These are phyloP conservation scores for Tetramorium parvispinum DNA, from an alignment of 1,140 invertebrate genomes.

Conservation along the genomic window DNA sequence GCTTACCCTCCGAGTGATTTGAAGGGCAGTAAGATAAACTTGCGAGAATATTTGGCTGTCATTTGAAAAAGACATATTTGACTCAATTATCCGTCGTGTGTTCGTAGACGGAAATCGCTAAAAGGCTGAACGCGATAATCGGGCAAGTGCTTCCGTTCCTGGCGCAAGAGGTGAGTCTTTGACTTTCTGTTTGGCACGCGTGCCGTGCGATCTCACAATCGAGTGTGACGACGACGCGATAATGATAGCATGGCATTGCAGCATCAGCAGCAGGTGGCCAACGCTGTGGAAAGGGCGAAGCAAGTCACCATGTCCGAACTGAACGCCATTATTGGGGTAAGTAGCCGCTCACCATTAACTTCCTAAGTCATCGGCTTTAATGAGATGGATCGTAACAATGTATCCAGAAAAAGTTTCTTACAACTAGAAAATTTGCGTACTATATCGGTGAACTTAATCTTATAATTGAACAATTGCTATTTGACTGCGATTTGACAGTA, in stretches of 20 bases:
- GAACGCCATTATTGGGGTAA: slow-evolving; percentile 95
- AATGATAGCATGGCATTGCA: slow-evolving; percentile 85
- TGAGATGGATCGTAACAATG: neutral
- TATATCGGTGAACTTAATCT: neutral
- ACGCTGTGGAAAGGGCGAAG: slow-evolving; percentile 97
- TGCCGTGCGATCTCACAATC: slow-evolving; percentile 79
- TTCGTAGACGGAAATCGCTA: slow-evolving; percentile 97
- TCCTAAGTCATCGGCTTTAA: slow-evolving; percentile 28
- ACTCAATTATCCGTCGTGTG: neutral
- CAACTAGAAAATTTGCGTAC: neutral
- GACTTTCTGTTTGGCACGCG: slow-evolving; percentile 79
- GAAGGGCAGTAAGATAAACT: neutral
- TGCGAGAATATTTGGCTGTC: neutral
- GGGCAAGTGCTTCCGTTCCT: slow-evolving; percentile 96
- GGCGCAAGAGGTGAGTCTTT: slow-evolving; percentile 91
- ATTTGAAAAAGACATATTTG: neutral
- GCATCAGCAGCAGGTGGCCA: slow-evolving; percentile 97
- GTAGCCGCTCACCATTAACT: slow-evolving; percentile 78
- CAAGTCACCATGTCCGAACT: slow-evolving; percentile 98
- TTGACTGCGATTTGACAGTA: neutral
- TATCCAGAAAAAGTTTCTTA: neutral
- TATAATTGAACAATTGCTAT: neutral
- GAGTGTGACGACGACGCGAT: slow-evolving; percentile 84
- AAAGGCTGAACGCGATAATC: slow-evolving; percentile 96
- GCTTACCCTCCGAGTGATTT: neutral